Conservation (phyloP, 2,113 vertebrate genomes). For the Herpailurus yagouaroundi region DNA sequence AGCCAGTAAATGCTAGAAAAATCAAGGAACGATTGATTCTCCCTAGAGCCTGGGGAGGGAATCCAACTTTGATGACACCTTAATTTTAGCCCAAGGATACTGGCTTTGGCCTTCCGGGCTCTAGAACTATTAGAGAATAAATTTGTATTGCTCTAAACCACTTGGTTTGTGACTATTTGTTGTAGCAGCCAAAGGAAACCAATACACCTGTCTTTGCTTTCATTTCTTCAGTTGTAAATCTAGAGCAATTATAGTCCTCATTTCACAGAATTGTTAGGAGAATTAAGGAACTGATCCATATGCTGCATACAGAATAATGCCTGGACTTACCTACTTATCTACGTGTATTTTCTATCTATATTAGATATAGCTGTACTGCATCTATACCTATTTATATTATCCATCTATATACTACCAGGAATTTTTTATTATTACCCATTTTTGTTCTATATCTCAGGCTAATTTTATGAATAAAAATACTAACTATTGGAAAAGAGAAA, state of each 20-base stretch:
- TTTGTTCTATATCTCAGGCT: not conserved
- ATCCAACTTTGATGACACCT: not conserved
- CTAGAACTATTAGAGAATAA: not conserved
- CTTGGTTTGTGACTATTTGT: not conserved
- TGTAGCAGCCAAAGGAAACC: not conserved
- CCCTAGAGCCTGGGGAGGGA: not conserved
- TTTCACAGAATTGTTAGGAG: not conserved
- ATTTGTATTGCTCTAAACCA: not conserved
- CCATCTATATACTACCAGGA: not conserved
- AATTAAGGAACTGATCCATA: not conserved
- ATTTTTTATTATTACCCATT: not conserved
- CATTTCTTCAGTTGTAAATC: not conserved
- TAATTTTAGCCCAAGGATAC: not conserved
- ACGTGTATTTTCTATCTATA: not conserved
- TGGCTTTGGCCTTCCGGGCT: not conserved
- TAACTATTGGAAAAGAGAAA: not conserved
- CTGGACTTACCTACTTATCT: not conserved
- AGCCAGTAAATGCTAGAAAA: not conserved
- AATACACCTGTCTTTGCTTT: not conserved
- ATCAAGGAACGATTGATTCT: fast-evolving
- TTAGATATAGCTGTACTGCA: not conserved
- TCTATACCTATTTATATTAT: not conserved
- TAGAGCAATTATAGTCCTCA: not conserved
- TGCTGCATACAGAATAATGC: not conserved
- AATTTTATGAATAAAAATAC: not conserved